phyloP scores from a whole-genome alignment of 2,797 vertebrate species.

The Enteromius argenteus region DNA sequence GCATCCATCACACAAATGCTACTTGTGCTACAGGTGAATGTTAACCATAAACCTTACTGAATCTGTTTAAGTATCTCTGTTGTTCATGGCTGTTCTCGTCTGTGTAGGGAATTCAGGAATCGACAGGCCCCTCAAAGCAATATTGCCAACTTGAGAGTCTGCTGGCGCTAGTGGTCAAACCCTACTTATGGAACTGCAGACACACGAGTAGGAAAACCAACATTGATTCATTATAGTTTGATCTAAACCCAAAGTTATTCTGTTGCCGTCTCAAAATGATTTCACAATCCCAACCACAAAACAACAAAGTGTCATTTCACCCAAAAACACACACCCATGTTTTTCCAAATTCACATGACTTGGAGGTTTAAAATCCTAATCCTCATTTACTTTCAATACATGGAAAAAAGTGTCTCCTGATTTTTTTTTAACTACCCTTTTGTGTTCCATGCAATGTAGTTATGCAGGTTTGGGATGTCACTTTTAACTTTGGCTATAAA shows the following conservation, averaged over 20 bases:
- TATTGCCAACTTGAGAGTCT: slow-evolving; percentile 83
- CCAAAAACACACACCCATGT: neutral
- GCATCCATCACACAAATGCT: slow-evolving; percentile 85
- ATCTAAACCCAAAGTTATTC: neutral
- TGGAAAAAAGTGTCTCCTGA: neutral
- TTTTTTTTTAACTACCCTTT: neutral
- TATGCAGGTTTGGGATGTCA: neutral
- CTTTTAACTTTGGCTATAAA: neutral
- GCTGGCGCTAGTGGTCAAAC: slow-evolving; percentile 82
- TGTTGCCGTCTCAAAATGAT: neutral
- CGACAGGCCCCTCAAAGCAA: slow-evolving; percentile 78
- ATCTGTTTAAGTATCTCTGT: neutral
- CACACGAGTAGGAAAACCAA: slow-evolving; percentile 65
- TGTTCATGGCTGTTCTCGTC: neutral
- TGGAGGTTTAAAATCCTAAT: neutral
- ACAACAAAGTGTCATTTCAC: neutral
- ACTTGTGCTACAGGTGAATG: slow-evolving; percentile 81
- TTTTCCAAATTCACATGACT: neutral
- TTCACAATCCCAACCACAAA: neutral
- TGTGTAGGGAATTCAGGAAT: slow-evolving; percentile 82
- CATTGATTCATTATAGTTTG: neutral
- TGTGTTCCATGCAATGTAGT: neutral
- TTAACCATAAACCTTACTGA: neutral
- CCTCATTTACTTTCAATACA: neutral
- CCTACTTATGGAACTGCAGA: slow-evolving; percentile 78